Percentiles rank a stretch among this genome's conserved stretches.
Evolutionary conservation across 2,888 invertebrate species (phyloP).

Genomic region (Volucella zonaria): DNA sequence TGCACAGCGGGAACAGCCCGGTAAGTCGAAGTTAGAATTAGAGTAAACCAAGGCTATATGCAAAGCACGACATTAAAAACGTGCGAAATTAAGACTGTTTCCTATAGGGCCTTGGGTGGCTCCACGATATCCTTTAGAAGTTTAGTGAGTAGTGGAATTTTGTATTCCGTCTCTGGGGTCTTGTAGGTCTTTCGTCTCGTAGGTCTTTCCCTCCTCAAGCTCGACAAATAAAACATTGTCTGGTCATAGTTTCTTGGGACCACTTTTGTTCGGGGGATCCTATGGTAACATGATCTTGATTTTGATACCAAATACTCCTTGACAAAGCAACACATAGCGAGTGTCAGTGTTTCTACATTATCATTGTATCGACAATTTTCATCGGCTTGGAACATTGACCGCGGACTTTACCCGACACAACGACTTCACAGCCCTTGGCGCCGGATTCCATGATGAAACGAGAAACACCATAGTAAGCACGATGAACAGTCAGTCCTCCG

Average conservation of each 20-base stretch:
- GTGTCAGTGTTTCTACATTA: slow-evolving; percentile 99
- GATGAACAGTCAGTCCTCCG: slow-evolving; percentile 92
- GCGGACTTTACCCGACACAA: slow-evolving; percentile 95
- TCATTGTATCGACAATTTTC: slow-evolving; percentile 91
- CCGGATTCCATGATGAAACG: slow-evolving; percentile 99
- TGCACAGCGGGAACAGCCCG: too few relatives aligned
- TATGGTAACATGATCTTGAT: slow-evolving; percentile 99
- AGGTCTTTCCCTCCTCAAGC: too few relatives aligned
- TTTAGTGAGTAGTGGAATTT: too few relatives aligned
- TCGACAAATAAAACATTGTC: slow-evolving; percentile 98
- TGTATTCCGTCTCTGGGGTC: slow-evolving; percentile 82
- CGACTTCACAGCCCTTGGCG: slow-evolving; percentile 98
- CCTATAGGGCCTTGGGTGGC: slow-evolving; percentile 79
- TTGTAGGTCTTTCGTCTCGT: too few relatives aligned
- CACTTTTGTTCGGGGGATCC: slow-evolving; percentile 98
- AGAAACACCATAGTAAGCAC: slow-evolving; percentile 99
- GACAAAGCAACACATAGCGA: slow-evolving; percentile 97
- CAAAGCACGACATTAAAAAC: too few relatives aligned
- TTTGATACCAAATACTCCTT: slow-evolving; percentile 91
- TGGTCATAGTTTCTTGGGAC: too few relatives aligned
- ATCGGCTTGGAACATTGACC: too few relatives aligned
- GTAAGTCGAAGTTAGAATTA: too few relatives aligned
- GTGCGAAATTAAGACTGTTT: slow-evolving; percentile 46
- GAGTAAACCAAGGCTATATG: too few relatives aligned
- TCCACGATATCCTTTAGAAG: too few relatives aligned